phyloP scores from a whole-genome alignment of 2,888 invertebrate species.

The Archips xylosteana region DNA sequence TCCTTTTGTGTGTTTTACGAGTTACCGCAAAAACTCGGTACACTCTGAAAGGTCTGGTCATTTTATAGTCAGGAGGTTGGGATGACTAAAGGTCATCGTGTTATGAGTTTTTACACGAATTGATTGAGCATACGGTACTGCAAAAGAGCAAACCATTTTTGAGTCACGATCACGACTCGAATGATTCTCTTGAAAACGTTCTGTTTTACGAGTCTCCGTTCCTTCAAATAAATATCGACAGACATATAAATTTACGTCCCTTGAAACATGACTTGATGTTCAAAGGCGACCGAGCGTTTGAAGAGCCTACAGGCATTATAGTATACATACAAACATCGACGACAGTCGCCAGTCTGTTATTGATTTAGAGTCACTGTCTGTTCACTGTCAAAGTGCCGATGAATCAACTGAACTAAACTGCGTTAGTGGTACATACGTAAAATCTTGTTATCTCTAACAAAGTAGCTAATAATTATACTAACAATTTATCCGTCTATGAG shows the following conservation, averaged over 20 bases:
- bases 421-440: conserved; percentile 21
- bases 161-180: neutral
- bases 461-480: neutral
- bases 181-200: neutral
- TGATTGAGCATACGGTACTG: neutral
- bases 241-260: conserved; percentile 29
- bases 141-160: neutral
- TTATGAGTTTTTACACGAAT: neutral
- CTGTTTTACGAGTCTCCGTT: conserved; percentile 24
- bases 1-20: neutral
- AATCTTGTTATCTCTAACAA: conserved; percentile 12
- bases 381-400: conserved; percentile 47
- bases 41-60: neutral
- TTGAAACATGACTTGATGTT: conserved; percentile 27
- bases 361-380: conserved; percentile 51
- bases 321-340: conserved; percentile 30
- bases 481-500: neutral
- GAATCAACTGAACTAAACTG: conserved; percentile 46
- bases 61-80: neutral
- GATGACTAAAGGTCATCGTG: neutral
- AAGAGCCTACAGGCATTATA: conserved; percentile 17
- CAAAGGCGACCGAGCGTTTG: conserved; percentile 22
- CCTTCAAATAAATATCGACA: conserved; percentile 25
- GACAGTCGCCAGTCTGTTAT: conserved; percentile 46
- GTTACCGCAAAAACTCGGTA: neutral